phyloP scores from a whole-genome alignment of 2,797 vertebrate species.

The Alectoris magna region DNA sequence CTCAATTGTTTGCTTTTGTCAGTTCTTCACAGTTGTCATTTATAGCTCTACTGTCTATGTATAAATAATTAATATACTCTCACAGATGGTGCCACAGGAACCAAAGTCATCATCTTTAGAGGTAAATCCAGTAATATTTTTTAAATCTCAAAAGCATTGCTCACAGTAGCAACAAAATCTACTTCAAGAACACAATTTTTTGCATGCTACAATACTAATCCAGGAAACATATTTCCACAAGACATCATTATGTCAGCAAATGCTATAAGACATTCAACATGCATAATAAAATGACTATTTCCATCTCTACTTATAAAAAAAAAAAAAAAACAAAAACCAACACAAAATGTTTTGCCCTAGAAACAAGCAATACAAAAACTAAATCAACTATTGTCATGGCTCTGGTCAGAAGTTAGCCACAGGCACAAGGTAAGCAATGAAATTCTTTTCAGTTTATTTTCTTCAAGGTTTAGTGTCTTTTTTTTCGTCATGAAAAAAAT shows the following conservation, averaged over 20 bases:
- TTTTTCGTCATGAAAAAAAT: neutral
- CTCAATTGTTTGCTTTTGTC: neutral
- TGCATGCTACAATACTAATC: neutral
- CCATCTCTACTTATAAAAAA: neutral
- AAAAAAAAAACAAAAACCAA: too few species aligned
- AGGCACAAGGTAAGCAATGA: neutral
- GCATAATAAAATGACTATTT: neutral
- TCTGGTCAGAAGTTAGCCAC: neutral
- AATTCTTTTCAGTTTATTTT: neutral
- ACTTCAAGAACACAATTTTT: conserved; percentile 3
- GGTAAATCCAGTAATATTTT: conserved; percentile 28
- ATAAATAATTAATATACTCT: conserved; percentile 30
- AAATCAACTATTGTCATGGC: neutral
- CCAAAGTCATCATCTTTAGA: neutral
- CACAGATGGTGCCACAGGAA: neutral
- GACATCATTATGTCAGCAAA: conserved; percentile 14
- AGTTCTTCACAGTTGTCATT: neutral
- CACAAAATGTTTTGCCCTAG: neutral
- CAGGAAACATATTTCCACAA: conserved; percentile 7
- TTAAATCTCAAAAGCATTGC: conserved; percentile 29
- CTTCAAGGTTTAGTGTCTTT: neutral
- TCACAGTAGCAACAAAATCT: conserved; percentile 35
- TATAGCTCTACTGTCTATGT: neutral
- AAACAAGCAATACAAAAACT: neutral
- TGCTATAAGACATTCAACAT: conserved; percentile 3